These are phyloP conservation scores for Latheticus oryzae DNA, from an alignment of 2,888 invertebrate species.

Conservation along the genomic window DNA sequence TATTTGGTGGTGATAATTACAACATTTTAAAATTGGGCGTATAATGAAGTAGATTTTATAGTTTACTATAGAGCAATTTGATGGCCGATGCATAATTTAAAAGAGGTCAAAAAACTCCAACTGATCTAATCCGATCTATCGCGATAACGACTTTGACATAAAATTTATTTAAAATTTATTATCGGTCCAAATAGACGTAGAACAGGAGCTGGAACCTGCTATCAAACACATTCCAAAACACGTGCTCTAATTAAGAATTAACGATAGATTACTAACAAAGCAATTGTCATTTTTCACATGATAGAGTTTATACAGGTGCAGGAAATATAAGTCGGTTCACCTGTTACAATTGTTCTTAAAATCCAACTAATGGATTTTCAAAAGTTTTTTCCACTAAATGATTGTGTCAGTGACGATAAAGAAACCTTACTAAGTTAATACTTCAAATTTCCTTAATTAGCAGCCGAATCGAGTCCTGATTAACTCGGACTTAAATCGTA, in stretches of 20 bases:
- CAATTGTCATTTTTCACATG: constrained; percentile 10
- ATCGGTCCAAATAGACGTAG: constrained; percentile 14
- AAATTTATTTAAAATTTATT: constrained; percentile 28
- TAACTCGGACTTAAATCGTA: constrained; percentile 42
- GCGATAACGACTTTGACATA: constrained; percentile 25
- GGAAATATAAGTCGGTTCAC: no score
- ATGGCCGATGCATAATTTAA: constrained; percentile 12
- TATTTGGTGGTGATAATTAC: constrained; percentile 7
- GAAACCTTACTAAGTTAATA: constrained; percentile 25
- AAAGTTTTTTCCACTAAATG: no score
- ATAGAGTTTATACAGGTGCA: no score
- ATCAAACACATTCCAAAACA: constrained; percentile 16
- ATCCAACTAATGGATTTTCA: no score
- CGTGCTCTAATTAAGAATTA: constrained; percentile 27
- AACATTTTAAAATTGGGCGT: no score
- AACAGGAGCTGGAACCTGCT: constrained; percentile 23
- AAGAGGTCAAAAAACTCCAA: constrained; percentile 21
- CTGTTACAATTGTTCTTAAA: no score
- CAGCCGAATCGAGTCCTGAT: constrained; percentile 34
- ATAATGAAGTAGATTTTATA: constrained; percentile 5
- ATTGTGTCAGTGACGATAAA: constrained; percentile 27
- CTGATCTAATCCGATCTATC: constrained; percentile 16
- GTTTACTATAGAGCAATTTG: not conserved
- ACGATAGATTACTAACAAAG: constrained; percentile 3
- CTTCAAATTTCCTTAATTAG: constrained; percentile 41